Conservation (phyloP, 64 coral and sea anemone genomes). For the Pachyseris speciosa region DNA sequence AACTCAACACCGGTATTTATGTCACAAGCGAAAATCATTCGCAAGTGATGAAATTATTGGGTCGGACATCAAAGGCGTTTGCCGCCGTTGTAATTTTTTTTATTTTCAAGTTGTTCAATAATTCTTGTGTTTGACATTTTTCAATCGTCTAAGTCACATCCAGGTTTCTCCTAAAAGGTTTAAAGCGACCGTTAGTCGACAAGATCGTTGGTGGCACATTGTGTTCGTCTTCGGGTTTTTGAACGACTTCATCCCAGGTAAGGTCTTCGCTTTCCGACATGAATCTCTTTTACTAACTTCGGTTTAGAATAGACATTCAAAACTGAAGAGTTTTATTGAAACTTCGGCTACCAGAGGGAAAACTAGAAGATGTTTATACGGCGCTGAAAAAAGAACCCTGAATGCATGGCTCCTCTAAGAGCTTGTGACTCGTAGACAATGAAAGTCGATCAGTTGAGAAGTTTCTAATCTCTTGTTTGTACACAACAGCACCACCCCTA, state of each 20-base stretch:
- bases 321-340: neutral
- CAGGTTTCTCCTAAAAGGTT: neutral
- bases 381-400: too few relatives aligned
- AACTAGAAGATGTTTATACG: neutral
- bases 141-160: neutral
- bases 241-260: neutral
- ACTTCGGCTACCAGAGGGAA: neutral
- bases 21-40: conserved; percentile 19
- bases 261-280: neutral
- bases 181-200: neutral
- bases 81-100: conserved; percentile 27
- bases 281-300: neutral
- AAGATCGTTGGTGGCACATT: neutral
- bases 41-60: conserved; percentile 27
- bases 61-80: conserved; percentile 30
- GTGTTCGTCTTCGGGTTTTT: neutral
- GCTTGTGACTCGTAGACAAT: neutral
- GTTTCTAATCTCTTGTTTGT: conserved; percentile 15
- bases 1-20: conserved; percentile 19
- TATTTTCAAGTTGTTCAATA: neutral
- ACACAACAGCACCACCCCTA: neutral
- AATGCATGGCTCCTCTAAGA: neutral
- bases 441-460: neutral
- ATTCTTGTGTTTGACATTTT: conserved; percentile 15
- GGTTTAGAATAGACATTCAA: neutral